Conservation (phyloP, 2,113 vertebrate species). For the Galemys pyrenaicus region DNA sequence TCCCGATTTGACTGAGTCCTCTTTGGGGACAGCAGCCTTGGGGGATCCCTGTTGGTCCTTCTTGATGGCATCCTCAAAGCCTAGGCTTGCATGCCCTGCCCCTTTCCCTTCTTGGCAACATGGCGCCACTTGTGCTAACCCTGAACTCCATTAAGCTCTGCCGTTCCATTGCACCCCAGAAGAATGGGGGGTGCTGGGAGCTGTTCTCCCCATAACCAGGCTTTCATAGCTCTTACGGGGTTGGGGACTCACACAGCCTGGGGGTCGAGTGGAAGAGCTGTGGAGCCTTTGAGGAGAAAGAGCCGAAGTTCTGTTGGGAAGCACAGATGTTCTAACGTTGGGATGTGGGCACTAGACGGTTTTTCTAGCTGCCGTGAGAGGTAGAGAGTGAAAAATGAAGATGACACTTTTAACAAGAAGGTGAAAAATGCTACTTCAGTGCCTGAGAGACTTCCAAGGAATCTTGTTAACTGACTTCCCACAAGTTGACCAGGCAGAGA, state of each 20-base stretch:
- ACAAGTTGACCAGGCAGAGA: background rate
- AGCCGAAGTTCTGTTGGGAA: background rate
- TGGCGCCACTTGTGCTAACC: constrained; percentile 70
- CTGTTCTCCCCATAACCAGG: background rate
- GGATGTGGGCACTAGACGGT: background rate
- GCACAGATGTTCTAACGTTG: background rate
- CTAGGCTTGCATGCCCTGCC: too few relatives aligned
- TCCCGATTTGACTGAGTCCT: background rate
- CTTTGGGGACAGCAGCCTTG: background rate
- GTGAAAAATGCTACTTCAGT: background rate
- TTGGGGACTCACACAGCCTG: background rate
- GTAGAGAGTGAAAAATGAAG: background rate
- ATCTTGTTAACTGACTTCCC: background rate
- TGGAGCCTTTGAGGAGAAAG: background rate
- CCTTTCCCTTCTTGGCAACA: constrained; percentile 66
- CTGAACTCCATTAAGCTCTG: constrained; percentile 70
- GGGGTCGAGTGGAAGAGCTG: background rate
- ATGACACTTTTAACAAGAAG: background rate
- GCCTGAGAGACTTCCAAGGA: background rate
- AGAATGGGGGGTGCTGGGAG: background rate
- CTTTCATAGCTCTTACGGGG: background rate
- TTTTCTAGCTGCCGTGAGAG: background rate
- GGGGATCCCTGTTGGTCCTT: constrained; percentile 74
- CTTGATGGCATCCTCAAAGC: constrained; percentile 67
- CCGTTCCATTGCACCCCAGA: constrained; percentile 68